Evolutionary conservation across 2,888 invertebrate genomes (phyloP), one percentile per base, ranked within the genome.

Genomic region (Hydropsyche betteni): DNA sequence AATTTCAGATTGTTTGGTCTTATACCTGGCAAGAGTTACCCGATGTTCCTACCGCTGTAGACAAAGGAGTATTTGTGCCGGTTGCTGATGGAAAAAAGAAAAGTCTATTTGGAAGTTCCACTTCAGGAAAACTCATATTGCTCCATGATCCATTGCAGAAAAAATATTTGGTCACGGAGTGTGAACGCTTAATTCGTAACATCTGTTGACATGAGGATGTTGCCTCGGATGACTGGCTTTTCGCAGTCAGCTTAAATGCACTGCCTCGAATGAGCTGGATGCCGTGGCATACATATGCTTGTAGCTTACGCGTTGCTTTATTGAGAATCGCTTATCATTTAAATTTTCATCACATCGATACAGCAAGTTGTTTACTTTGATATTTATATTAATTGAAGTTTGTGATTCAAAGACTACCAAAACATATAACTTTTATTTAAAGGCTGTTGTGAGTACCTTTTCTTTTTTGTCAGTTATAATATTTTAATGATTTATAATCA

Each of bases 21-120:
- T 91, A 92, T 81, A 90, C 92, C 0, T 96, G 94, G 94, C 86
- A 88, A 75, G 95, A 95, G 81, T 86, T 96, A 12, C 89, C 89
- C 68, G 90, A 90, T 70, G 86, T 89, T 50, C 92, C 94, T 5
- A 89, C 89, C 73, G 83, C 91, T 5, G 90, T 91, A 1, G 89
- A 89, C 58, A 92, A 90, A 82, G 95, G 95, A 69, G 89, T 96
- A 5, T 88, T 88, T 82, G 88, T 93, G 77, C 87, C 88, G 58
- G 87, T 89, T 0, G 84, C 85, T 58, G 87, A 87, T 74, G 90
- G 89, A 81, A 90, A 86, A 82, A 92, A 91, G 83, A 84, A 90
- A 4, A 89, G 90, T 52, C 84, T 93, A 81, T 93, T 93, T 84
- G 87, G 91, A 0, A 87, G 87, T 34, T 85, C 88, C 0, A 90